Percentiles rank a stretch among this genome's conserved stretches.
phyloP scores from a whole-genome alignment of 1,140 invertebrate species.

The Tribolium castaneum region DNA sequence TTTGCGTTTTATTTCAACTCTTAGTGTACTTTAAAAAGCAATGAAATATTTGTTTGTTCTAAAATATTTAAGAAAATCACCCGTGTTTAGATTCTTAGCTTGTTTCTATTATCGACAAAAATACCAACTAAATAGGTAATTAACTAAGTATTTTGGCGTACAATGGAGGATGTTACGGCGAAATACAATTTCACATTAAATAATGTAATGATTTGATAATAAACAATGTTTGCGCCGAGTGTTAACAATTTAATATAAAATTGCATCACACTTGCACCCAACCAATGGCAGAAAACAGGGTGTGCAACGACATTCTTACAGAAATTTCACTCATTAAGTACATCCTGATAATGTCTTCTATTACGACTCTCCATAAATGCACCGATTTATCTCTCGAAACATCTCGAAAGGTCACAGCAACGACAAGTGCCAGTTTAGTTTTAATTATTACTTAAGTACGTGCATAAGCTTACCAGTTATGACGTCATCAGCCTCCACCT shows the following conservation, averaged over 20 bases:
- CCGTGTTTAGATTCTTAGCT: too few relatives aligned
- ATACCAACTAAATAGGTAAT: too few relatives aligned
- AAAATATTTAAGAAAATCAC: too few relatives aligned
- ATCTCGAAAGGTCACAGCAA: background rate
- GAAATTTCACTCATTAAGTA: background rate
- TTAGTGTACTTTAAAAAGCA: too few relatives aligned
- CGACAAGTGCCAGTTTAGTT: background rate
- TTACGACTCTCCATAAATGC: background rate
- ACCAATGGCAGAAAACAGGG: background rate
- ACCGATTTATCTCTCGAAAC: background rate
- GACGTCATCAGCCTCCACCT: slow-evolving; percentile 23
- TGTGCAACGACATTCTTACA: background rate
- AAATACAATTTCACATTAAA: too few relatives aligned
- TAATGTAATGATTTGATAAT: too few relatives aligned
- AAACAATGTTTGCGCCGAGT: too few relatives aligned
- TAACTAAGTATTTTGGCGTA: too few relatives aligned
- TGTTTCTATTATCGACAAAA: too few relatives aligned
- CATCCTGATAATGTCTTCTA: background rate
- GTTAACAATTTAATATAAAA: background rate
- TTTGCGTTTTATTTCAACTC: too few relatives aligned
- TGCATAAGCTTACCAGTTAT: slow-evolving; percentile 25
- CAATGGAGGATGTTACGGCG: too few relatives aligned
- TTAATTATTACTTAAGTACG: background rate
- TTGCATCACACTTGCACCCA: background rate
- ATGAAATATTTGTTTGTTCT: too few relatives aligned